Evolutionary conservation across 2,888 invertebrate genomes (phyloP).

Genomic region (Sarcophaga carnaria): DNA sequence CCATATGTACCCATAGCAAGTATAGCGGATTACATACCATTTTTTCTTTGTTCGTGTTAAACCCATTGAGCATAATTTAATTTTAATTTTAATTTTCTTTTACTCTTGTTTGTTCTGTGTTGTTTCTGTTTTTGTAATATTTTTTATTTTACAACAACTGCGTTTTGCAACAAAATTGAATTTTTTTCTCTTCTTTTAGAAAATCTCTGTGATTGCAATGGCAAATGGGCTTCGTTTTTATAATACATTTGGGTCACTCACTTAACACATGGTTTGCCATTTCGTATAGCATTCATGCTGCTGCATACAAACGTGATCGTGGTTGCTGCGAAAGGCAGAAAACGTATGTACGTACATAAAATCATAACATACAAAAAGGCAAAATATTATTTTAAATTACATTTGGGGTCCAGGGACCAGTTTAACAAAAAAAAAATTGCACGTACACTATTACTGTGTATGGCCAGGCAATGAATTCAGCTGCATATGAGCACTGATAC

Average conservation of each 20-base stretch:
- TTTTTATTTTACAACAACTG: too few relatives aligned
- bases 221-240: not conserved
- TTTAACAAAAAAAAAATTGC: slow-evolving; percentile 1
- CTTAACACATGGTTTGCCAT: slow-evolving; percentile 13
- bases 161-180: too few relatives aligned
- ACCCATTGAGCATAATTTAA: too few relatives aligned
- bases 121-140: too few relatives aligned
- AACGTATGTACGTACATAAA: slow-evolving; percentile 2
- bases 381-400: slow-evolving; percentile 66
- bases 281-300: too few relatives aligned
- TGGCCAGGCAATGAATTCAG: too few relatives aligned
- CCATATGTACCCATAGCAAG: not conserved
- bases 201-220: not conserved
- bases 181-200: not conserved
- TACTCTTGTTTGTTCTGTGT: too few relatives aligned
- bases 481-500: too few relatives aligned
- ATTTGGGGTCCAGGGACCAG: slow-evolving; percentile 42
- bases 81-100: too few relatives aligned
- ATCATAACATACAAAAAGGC: slow-evolving; percentile 50
- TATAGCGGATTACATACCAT: too few relatives aligned
- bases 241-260: slow-evolving; percentile 25
- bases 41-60: too few relatives aligned
- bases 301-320: too few relatives aligned
- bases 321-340: not conserved
- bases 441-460: slow-evolving; percentile 24